These are phyloP conservation scores for Acleris emargana DNA, from an alignment of 2,888 invertebrate genomes.

Conservation along the genomic window DNA sequence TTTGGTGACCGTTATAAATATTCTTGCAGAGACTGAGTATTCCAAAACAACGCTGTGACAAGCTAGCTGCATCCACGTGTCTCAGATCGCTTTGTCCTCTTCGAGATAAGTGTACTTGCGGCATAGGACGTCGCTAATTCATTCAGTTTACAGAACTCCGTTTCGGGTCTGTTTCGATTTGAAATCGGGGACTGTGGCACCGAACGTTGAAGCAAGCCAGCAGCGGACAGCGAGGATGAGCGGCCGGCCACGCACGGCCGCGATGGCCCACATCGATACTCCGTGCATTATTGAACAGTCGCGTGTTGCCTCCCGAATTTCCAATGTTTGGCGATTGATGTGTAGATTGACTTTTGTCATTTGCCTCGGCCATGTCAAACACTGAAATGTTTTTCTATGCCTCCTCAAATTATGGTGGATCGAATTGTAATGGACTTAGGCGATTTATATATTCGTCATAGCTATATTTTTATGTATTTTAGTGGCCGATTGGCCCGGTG, in stretches of 20 bases:
- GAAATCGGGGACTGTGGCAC: not conserved
- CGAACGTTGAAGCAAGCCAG: not conserved
- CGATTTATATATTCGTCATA: constrained; percentile 68
- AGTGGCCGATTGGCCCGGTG: constrained; percentile 76
- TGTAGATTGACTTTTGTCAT: constrained; percentile 84
- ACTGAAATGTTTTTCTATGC: constrained; percentile 79
- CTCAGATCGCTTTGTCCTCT: too few relatives aligned
- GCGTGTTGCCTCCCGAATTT: constrained; percentile 82
- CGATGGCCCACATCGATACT: constrained; percentile 82
- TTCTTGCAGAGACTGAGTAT: too few relatives aligned
- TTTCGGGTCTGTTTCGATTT: too few relatives aligned
- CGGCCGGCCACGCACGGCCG: constrained; percentile 59
- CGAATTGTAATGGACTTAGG: constrained; percentile 74
- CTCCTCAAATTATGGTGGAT: constrained; percentile 73
- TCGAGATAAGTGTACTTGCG: not conserved
- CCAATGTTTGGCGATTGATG: constrained; percentile 83
- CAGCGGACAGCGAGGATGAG: constrained; percentile 53
- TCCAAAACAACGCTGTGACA: too few relatives aligned
- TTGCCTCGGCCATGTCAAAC: constrained; percentile 80
- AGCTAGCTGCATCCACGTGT: too few relatives aligned
- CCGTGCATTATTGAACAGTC: constrained; percentile 81
- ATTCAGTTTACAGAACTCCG: not conserved
- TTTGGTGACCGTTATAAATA: too few relatives aligned
- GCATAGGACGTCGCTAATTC: not conserved
- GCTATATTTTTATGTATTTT: constrained; percentile 52